Evolutionary conservation across 2,888 invertebrate genomes (phyloP).

Genomic region (Perithous albicinctus): DNA sequence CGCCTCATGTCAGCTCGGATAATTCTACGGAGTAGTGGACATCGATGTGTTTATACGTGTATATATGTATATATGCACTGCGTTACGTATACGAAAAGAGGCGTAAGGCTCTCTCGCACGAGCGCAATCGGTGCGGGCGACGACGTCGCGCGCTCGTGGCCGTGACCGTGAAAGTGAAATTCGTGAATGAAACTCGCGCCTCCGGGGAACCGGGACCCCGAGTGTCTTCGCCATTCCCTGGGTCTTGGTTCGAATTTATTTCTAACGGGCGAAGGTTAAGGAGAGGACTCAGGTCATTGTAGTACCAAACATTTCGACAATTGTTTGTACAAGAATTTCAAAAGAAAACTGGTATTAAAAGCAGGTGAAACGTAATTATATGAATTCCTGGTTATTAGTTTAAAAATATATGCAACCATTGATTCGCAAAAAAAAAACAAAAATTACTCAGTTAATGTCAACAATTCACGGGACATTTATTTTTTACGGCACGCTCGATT

Average conservation of each 20-base stretch:
- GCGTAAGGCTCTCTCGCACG: constrained; percentile 51
- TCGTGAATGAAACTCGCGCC: constrained; percentile 72
- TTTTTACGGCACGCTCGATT: no score
- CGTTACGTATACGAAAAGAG: constrained; percentile 49
- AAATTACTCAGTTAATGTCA: no score
- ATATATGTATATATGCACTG: constrained; percentile 36
- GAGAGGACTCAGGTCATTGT: no score
- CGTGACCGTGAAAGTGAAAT: constrained; percentile 83
- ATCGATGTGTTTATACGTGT: constrained; percentile 30
- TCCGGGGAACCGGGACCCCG: constrained; percentile 28
- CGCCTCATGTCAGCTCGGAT: constrained; percentile 30
- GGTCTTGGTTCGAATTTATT: not conserved
- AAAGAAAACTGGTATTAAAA: not conserved
- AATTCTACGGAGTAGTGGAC: constrained; percentile 44
- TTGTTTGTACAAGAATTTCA: not conserved
- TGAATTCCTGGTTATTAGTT: no score
- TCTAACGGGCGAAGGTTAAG: not conserved
- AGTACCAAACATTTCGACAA: no score
- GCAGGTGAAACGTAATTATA: no score
- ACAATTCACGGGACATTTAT: no score
- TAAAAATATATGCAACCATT: no score
- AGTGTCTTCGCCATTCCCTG: not conserved
- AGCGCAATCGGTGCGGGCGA: constrained; percentile 67
- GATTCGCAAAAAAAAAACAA: no score
- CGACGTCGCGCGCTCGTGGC: constrained; percentile 70